phyloP scores from a whole-genome alignment of 2,888 invertebrate species.

The Seladonia tumulorum region DNA sequence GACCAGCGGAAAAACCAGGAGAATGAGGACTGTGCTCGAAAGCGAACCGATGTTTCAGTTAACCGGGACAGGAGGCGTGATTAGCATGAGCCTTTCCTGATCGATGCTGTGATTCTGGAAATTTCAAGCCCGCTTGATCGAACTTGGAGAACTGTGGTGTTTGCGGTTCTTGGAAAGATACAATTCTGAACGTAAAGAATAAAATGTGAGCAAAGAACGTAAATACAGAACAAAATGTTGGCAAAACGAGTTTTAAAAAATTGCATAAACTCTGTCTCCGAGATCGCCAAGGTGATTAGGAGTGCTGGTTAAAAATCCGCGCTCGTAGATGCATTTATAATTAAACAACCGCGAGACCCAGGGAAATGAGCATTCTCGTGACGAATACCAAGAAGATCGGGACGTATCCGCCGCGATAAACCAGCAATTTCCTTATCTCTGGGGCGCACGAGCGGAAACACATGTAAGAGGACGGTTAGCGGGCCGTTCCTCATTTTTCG shows the following conservation, averaged over 20 bases:
- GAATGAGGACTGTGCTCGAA: not conserved
- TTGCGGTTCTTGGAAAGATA: too few species aligned
- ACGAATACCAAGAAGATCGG: not conserved
- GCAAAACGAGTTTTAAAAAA: not conserved
- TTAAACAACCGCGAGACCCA: not conserved
- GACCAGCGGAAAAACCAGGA: not conserved
- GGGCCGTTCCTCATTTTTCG: slow-evolving; percentile 31
- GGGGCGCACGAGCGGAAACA: slow-evolving; percentile 25
- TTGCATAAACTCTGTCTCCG: not conserved
- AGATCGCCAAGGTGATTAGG: not conserved
- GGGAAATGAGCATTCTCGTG: not conserved
- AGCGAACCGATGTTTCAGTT: slow-evolving; percentile 34
- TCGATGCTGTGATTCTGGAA: not conserved
- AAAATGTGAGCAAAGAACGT: too few species aligned
- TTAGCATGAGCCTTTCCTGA: slow-evolving; percentile 14
- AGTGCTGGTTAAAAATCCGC: not conserved
- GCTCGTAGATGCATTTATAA: not conserved
- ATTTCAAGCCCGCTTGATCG: not conserved
- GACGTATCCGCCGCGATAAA: slow-evolving; percentile 23
- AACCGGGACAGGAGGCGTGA: slow-evolving; percentile 46
- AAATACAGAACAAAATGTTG: not conserved
- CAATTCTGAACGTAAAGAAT: not conserved
- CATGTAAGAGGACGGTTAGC: slow-evolving; percentile 9
- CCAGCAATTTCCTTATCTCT: slow-evolving; percentile 36
- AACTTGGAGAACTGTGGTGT: too few species aligned